phyloP scores from a whole-genome alignment of 2,113 vertebrate species.

The Oryzias melastigma region DNA sequence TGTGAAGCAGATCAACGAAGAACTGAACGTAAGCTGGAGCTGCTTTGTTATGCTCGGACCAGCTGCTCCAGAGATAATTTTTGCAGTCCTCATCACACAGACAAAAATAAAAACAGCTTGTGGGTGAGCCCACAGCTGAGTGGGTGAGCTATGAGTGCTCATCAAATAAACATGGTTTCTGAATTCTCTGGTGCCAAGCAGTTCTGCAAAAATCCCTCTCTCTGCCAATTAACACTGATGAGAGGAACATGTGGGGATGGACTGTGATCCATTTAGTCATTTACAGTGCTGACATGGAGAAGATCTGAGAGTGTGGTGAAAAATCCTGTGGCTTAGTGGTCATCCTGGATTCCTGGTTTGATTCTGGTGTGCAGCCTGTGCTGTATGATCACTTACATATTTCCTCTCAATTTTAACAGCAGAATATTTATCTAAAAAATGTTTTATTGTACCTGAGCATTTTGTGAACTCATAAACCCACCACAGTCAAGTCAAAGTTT shows the following conservation, averaged over 20 bases:
- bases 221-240: slow-evolving; percentile 63
- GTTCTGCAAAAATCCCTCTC: slow-evolving; percentile 58
- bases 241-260: slow-evolving; percentile 61
- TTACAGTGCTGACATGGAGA: slow-evolving; percentile 46
- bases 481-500: too few species aligned
- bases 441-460: too few species aligned
- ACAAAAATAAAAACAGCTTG: slow-evolving; percentile 59
- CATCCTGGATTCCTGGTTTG: background rate
- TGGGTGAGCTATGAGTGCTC: slow-evolving; percentile 63
- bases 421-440: background rate
- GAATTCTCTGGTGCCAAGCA: slow-evolving; percentile 56
- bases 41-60: slow-evolving; percentile 9
- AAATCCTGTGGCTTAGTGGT: slow-evolving; percentile 6
- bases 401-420: background rate
- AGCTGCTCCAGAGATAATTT: slow-evolving; percentile 42
- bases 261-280: slow-evolving; percentile 50
- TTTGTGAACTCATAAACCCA: too few species aligned
- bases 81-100: slow-evolving; percentile 50
- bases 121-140: slow-evolving; percentile 63
- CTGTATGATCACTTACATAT: background rate
- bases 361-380: background rate
- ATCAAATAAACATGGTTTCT: slow-evolving; percentile 65
- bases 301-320: slow-evolving; percentile 27
- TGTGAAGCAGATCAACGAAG: background rate
- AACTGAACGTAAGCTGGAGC: background rate